Evolutionary conservation across 2,113 vertebrate species (phyloP), one percentile per base, ranked within the genome.

Genomic region (Gallinago paraguaiae): DNA sequence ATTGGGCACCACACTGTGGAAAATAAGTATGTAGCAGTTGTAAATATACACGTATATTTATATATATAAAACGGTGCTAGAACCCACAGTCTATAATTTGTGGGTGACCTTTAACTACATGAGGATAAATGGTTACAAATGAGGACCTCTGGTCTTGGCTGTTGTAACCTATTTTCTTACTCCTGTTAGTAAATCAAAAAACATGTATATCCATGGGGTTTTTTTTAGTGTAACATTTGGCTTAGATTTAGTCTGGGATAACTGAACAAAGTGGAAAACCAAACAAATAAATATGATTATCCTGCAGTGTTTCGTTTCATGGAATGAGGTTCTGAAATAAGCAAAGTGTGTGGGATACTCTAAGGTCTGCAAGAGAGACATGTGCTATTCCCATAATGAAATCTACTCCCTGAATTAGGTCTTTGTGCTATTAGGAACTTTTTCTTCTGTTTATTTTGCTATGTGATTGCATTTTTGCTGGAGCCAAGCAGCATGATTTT

Each of bases 231-330:
- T n/a, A 96, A 96, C 88, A 96, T 96, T 97, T 97, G 97, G 92
- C 92, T 97, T 97, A 92, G 86, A 97, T 96, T 97, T 97, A 92
- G 93, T 90, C 85, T 88, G 64, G 92, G 88, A 82, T 83, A 96
- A 88, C 85, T 75, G 88, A 90, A 86, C 88, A 89, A 91, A 95
- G 94, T 95, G 91, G 88, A 92, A 97, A 97, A 65, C 71, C 75
- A 97, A 97, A 90, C 81, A 97, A 97, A 94, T 78, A 83, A 93
- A 93, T 96, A 91, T 37, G 86, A 93, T 95, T 96, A 91, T 92
- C 78, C 78, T 81, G 28, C 67, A 82, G 45, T 56, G 79, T 88
- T 96, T 92, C 7, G 9, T 90, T 96, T 92, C 80, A 56, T 74
- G 79, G 82, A 85, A 82, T 76, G 79, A 69, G 61, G 72, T 76